Evolutionary conservation across 1,140 invertebrate genomes (phyloP).

Genomic region (Notospermus geniculatus): DNA sequence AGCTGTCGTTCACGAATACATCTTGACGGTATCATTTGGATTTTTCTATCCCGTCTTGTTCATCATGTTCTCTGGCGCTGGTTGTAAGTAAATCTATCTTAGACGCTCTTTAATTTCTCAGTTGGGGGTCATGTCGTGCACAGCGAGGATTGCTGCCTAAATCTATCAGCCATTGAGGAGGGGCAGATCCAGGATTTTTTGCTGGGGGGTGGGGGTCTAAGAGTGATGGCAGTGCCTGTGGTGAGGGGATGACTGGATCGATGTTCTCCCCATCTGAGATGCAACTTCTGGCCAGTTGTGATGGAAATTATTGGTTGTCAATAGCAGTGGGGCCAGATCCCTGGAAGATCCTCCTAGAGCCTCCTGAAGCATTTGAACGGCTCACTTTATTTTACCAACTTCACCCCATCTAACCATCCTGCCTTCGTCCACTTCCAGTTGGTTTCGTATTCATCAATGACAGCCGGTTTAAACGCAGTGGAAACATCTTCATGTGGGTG

Average conservation of each 20-base stretch:
- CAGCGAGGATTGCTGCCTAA: too few species aligned
- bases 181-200: too few species aligned
- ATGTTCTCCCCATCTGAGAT: neutral
- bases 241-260: neutral
- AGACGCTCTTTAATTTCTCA: neutral
- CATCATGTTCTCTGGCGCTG: slow-evolving; percentile 58
- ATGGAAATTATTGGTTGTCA: neutral
- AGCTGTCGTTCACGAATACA: slow-evolving; percentile 81
- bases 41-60: slow-evolving; percentile 87
- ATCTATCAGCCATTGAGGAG: too few species aligned
- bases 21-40: slow-evolving; percentile 72
- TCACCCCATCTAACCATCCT: neutral
- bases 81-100: slow-evolving; percentile 48
- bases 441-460: slow-evolving; percentile 60
- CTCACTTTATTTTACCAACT: neutral
- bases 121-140: too few species aligned
- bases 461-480: slow-evolving; percentile 40
- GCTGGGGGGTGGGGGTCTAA: too few species aligned
- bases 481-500: slow-evolving; percentile 81
- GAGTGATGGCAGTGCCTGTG: too few species aligned
- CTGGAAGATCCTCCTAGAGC: neutral
- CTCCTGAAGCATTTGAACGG: neutral
- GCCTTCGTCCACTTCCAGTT: slow-evolving; percentile 48
- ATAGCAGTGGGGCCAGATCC: neutral
- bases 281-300: neutral